These are phyloP conservation scores for Pterostichus niger DNA, from an alignment of 2,888 invertebrate species.

Conservation along the genomic window DNA sequence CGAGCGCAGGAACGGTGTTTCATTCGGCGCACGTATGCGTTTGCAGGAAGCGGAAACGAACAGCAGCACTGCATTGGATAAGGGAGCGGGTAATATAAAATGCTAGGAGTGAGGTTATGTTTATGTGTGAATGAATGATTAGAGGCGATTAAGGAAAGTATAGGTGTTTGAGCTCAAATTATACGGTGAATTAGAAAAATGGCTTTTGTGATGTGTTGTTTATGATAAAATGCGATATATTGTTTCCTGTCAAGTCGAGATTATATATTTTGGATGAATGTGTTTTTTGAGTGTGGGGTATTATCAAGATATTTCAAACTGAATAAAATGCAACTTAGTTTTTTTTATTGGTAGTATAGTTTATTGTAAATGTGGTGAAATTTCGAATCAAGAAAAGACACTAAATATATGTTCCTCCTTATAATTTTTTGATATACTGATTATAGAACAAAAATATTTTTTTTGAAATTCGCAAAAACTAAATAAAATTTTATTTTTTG, in stretches of 20 bases:
- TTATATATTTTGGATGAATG: constrained; percentile 4
- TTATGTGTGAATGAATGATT: constrained; percentile 42
- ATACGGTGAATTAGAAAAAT: constrained; percentile 40
- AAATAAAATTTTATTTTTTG: no score
- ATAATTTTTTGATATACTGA: no score
- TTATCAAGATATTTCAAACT: constrained; percentile 8
- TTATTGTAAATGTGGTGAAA: no score
- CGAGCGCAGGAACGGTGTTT: constrained; percentile 13
- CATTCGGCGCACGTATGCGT: constrained; percentile 56
- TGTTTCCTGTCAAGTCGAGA: constrained; percentile 25
- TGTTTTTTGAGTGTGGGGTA: constrained; percentile 3
- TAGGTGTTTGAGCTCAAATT: constrained; percentile 40
- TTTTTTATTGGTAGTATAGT: no score
- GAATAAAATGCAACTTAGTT: background rate
- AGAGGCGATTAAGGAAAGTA: constrained; percentile 27
- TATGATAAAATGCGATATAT: constrained; percentile 46
- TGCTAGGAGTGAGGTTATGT: background rate
- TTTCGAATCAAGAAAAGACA: no score
- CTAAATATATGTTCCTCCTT: no score
- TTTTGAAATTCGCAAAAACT: no score
- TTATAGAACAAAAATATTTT: no score
- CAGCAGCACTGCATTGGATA: constrained; percentile 12
- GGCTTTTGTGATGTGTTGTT: constrained; percentile 33
- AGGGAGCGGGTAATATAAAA: background rate
- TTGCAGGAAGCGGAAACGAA: constrained; percentile 60